Percentiles rank a stretch among this genome's conserved stretches.
These are phyloP conservation scores for Peromyscus attwateri DNA, from an alignment of 2,797 vertebrate species.

Conservation along the genomic window DNA sequence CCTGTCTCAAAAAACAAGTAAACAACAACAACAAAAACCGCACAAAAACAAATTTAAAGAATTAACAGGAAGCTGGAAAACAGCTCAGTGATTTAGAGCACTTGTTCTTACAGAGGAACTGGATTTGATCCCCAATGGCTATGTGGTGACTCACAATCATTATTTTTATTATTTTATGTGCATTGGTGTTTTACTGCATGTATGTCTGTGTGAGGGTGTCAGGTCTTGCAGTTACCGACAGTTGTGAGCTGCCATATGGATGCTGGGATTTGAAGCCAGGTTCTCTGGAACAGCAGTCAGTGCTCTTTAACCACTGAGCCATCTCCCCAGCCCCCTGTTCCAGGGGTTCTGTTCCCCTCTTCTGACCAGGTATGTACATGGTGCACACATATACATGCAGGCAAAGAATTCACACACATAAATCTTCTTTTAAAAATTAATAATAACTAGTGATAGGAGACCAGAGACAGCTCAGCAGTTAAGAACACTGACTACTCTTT, in stretches of 20 bases:
- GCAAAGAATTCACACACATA: neutral
- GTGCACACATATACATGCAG: neutral
- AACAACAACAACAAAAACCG: neutral
- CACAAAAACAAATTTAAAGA: no score
- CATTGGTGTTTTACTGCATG: neutral
- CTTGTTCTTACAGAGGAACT: neutral
- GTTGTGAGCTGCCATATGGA: neutral
- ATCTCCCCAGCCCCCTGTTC: neutral
- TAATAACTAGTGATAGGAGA: no score
- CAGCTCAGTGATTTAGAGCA: neutral
- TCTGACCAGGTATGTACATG: neutral
- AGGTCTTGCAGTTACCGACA: neutral
- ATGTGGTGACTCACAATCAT: neutral
- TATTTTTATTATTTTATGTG: neutral
- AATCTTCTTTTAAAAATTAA: neutral
- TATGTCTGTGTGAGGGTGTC: neutral
- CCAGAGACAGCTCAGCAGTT: no score
- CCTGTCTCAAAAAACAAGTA: neutral
- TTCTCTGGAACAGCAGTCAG: neutral
- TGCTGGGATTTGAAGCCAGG: neutral
- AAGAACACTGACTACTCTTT: no score
- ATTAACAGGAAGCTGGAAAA: neutral
- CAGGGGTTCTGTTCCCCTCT: neutral
- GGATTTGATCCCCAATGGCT: neutral
- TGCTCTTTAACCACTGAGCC: neutral